A percentile compares a stretch with the other conserved stretches of the same genome.
These are phyloP conservation scores for Scolopax bukidnonensis DNA, from an alignment of 2,797 vertebrate species.

Conservation along the genomic window DNA sequence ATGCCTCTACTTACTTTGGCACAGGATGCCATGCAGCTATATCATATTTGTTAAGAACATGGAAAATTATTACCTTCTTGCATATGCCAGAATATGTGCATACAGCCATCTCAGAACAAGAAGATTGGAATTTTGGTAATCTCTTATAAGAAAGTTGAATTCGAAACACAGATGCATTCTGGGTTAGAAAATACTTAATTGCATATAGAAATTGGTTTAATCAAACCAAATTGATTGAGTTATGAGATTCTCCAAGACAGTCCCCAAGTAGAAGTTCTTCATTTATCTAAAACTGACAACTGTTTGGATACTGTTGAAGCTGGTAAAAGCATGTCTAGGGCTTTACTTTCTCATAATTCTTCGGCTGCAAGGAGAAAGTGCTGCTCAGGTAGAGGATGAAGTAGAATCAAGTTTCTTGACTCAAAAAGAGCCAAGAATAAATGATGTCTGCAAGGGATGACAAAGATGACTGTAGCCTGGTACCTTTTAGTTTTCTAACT, in stretches of 20 bases:
- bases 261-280: background rate
- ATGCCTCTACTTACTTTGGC: background rate
- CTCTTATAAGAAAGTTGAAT: background rate
- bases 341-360: background rate
- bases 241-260: background rate
- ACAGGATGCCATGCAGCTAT: background rate
- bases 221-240: background rate
- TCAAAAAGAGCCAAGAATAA: background rate
- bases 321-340: background rate
- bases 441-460: background rate
- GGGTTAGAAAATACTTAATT: background rate
- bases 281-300: background rate
- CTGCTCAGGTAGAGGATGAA: background rate
- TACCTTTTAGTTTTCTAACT: background rate
- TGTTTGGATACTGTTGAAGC: background rate
- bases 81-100: background rate
- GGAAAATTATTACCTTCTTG: background rate
- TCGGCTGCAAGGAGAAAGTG: background rate
- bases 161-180: background rate
- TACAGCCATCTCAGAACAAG: background rate
- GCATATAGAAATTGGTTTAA: background rate
- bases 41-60: background rate
- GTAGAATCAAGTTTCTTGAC: background rate
- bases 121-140: background rate
- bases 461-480: fast-evolving